Evolutionary conservation across 2,888 invertebrate species (phyloP).

Genomic region (Tricholauxania praeusta): DNA sequence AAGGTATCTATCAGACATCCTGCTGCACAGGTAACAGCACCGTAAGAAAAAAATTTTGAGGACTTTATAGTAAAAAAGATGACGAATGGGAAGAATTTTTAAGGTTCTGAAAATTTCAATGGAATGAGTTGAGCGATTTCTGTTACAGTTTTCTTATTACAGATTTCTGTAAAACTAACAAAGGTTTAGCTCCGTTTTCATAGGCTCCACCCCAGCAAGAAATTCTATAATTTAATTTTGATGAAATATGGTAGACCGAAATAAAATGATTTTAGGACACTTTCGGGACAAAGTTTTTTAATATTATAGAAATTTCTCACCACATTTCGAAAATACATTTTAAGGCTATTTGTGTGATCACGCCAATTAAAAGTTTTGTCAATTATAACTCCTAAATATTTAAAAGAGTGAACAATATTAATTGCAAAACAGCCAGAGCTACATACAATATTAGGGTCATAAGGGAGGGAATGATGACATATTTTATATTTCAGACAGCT

Average conservation of each 20-base stretch:
- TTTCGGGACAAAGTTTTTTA: background rate
- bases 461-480: too few relatives aligned
- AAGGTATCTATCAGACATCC: background rate
- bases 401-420: too few relatives aligned
- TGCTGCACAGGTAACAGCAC: background rate
- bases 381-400: too few relatives aligned
- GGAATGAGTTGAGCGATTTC: background rate
- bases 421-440: too few relatives aligned
- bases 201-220: slow-evolving; percentile 4
- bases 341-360: too few relatives aligned
- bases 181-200: background rate
- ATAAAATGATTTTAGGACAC: background rate
- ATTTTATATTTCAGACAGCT: too few relatives aligned
- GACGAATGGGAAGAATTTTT: background rate
- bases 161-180: background rate
- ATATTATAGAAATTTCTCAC: too few relatives aligned
- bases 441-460: too few relatives aligned
- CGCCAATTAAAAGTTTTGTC: too few relatives aligned
- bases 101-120: background rate
- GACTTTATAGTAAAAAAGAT: background rate
- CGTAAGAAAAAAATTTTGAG: background rate
- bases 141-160: background rate
- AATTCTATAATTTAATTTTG: background rate
- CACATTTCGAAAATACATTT: too few relatives aligned
- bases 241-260: background rate